Evolutionary conservation across 2,797 vertebrate genomes (phyloP).

Genomic region (Propithecus perrieri): DNA sequence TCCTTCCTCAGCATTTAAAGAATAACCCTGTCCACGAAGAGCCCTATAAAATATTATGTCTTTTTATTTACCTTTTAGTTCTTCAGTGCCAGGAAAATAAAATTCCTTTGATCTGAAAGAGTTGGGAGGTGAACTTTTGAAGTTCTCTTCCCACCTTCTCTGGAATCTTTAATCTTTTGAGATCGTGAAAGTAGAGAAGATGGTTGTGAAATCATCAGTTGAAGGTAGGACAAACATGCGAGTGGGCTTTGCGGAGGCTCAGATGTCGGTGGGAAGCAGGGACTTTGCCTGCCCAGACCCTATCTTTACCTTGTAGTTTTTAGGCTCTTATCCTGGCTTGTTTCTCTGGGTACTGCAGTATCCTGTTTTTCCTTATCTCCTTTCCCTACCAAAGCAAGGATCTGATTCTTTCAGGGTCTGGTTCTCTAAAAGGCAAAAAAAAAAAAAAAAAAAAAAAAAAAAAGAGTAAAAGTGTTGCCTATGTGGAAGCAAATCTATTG

Average conservation of each 20-base stretch:
- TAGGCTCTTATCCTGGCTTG: background rate
- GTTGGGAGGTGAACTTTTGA: conserved; percentile 58
- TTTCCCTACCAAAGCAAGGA: background rate
- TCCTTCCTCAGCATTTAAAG: conserved; percentile 41
- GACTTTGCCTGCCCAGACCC: background rate
- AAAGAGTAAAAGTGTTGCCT: background rate
- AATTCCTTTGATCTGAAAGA: conserved; percentile 61
- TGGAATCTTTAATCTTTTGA: conserved; percentile 64
- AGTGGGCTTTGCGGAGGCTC: background rate
- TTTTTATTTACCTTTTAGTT: conserved; percentile 61
- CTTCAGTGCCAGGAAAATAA: conserved; percentile 59
- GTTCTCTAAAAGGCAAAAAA: background rate
- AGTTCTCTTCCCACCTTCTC: conserved; percentile 46
- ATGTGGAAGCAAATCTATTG: background rate
- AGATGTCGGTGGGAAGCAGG: background rate
- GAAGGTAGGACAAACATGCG: background rate
- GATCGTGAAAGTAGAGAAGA: conserved; percentile 51
- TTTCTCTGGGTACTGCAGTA: background rate
- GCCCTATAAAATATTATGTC: conserved; percentile 57
- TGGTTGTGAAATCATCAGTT: conserved; percentile 36
- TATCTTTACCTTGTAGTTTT: background rate
- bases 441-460: too few relatives aligned
- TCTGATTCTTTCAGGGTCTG: background rate
- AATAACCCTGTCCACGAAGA: conserved; percentile 33
- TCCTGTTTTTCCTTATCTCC: background rate